Evolutionary conservation across 2,888 invertebrate genomes (phyloP), one percentile per base, ranked within the genome.

Genomic region (Deroplatys truncata): DNA sequence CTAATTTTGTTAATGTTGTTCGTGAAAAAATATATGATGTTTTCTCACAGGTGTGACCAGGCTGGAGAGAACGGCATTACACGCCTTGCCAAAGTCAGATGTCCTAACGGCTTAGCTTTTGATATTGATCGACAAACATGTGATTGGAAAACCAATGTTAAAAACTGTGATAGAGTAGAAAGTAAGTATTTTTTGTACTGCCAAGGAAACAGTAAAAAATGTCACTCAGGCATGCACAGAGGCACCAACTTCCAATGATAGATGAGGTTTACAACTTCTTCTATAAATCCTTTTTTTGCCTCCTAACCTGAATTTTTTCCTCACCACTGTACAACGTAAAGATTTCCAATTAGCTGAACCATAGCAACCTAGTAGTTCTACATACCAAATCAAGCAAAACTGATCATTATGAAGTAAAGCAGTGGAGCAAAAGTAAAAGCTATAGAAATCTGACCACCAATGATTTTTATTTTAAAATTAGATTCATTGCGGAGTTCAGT

Each of bases 131-230:
- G 98, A 93, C 98, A 98, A 95, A 98, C 98, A 93, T 98, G 98
- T 95, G 98, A 98, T 95, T 98, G 98, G 98, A 98, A 97, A 96
- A 96, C 98, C 93, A 96, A 98, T 95, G 98, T 98, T 95, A 98
- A 98, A 96, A 98, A 98, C 96, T 98, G 98, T 96, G 97, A 98
- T 95, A 95, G 96, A 94, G 92, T 97, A 95, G 98, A 98, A 96
- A 98, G 98, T 98, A 97, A 98, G 98, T 91, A 91, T 88, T 56
- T 72, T 15, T 72, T 83, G 84, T 84, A 56, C n/a, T 82, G 20
- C 4, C 20, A 8, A 31, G 82, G 87, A 87, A 87, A 87, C 87
- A 87, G 31, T 28, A 88, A 89, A 90, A 89, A 90, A 90, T 90
- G 89, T 88, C 89, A 89, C 85, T n/a, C 25, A 88, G n/a, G 85